These are phyloP conservation scores for Melinopterus prodromus DNA, from an alignment of 2,888 invertebrate genomes.

Conservation along the genomic window DNA sequence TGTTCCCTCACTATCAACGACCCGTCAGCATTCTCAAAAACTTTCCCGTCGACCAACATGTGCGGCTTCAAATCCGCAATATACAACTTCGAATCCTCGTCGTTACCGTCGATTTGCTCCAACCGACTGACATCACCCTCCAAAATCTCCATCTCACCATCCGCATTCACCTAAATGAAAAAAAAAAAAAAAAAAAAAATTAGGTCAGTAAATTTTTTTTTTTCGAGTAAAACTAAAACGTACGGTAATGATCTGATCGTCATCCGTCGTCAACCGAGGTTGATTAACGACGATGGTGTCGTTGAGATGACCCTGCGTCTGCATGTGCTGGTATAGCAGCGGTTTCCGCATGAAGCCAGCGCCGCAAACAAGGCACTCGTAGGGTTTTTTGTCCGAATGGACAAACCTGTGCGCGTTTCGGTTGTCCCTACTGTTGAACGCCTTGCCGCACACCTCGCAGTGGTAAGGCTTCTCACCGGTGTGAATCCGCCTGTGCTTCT, in stretches of 20 bases:
- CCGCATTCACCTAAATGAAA: constrained; percentile 49
- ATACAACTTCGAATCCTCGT: constrained; percentile 61
- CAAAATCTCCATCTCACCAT: constrained; percentile 57
- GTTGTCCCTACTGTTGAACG: constrained; percentile 85
- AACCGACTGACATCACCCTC: constrained; percentile 44
- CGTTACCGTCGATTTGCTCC: constrained; percentile 43
- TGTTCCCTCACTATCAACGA: constrained; percentile 45
- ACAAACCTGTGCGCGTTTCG: constrained; percentile 85
- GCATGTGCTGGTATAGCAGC: constrained; percentile 79
- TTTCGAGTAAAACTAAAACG: constrained; percentile 41
- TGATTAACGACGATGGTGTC: constrained; percentile 86
- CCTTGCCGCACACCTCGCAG: constrained; percentile 78
- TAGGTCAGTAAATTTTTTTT: constrained; percentile 32
- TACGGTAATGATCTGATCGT: constrained; percentile 61
- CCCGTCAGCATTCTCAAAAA: constrained; percentile 44
- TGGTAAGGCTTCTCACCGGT: constrained; percentile 63
- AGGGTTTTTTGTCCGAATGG: constrained; percentile 87
- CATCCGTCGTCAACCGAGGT: constrained; percentile 72
- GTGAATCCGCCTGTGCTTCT: constrained; percentile 81
- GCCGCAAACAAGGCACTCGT: constrained; percentile 83
- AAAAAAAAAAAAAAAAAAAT: constrained; percentile 23
- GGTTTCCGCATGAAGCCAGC: constrained; percentile 87
- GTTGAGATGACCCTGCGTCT: constrained; percentile 75
- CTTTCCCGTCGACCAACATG: constrained; percentile 61
- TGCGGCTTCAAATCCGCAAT: constrained; percentile 64